phyloP scores from a whole-genome alignment of 1,140 invertebrate species.

The Polypedilum vanderplanki region DNA sequence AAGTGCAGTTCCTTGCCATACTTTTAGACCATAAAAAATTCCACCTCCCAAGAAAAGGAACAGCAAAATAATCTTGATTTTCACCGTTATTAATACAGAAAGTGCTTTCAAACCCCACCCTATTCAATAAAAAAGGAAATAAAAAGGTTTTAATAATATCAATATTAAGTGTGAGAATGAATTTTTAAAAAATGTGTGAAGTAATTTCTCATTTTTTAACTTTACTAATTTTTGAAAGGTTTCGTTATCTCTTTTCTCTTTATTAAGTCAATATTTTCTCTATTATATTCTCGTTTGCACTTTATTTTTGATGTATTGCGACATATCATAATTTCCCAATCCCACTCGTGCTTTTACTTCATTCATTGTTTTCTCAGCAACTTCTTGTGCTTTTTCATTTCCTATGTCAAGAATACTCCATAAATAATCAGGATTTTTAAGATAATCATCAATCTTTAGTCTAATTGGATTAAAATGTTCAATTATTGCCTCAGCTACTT shows the following conservation, averaged over 20 bases:
- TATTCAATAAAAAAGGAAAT: not conserved
- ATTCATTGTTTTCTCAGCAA: conserved; percentile 60
- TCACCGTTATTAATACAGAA: not conserved
- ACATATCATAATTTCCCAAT: conserved; percentile 39
- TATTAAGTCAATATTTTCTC: too few species aligned
- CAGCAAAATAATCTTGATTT: conserved; percentile 12
- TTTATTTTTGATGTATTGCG: not conserved
- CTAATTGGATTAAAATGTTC: conserved; percentile 68
- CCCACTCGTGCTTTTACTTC: conserved; percentile 63
- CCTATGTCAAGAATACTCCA: conserved; percentile 62
- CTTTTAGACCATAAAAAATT: conserved; percentile 12
- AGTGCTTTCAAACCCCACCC: not conserved
- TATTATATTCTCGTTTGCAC: not conserved
- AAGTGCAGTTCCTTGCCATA: not conserved
- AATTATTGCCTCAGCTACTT: conserved; percentile 66
- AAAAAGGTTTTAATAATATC: not conserved
- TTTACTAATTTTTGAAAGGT: not conserved
- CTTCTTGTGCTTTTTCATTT: conserved; percentile 55
- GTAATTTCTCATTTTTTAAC: not conserved
- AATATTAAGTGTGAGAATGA: too few species aligned
- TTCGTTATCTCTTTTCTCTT: too few species aligned
- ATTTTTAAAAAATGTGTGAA: not conserved
- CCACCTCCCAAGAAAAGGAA: conserved; percentile 1
- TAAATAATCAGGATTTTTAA: conserved; percentile 58
- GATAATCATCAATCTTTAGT: conserved; percentile 50